Percentiles rank a stretch among this genome's conserved stretches.
phyloP scores from a whole-genome alignment of 2,888 invertebrate species.

The Drosophila meridiana region DNA sequence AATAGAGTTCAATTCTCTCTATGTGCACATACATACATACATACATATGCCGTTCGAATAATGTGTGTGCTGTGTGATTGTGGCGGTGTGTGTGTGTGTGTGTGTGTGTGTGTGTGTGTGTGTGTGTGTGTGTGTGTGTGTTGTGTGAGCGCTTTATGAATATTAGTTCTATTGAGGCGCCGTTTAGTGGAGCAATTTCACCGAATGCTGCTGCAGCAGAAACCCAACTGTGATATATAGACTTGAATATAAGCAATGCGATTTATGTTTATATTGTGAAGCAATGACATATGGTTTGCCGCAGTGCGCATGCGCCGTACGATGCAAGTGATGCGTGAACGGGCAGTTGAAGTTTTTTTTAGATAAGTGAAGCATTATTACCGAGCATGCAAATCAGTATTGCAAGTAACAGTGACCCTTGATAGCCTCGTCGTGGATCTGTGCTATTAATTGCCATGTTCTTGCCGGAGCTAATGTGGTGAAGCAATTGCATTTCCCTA shows the following conservation, averaged over 20 bases:
- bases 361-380: slow-evolving; percentile 30
- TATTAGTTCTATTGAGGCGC: slow-evolving; percentile 22
- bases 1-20: slow-evolving; percentile 30
- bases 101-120: slow-evolving; percentile 2
- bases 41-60: slow-evolving; percentile 22
- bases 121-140: not conserved
- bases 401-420: slow-evolving; percentile 17
- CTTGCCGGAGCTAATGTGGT: slow-evolving; percentile 11
- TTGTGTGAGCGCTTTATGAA: slow-evolving; percentile 22
- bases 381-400: slow-evolving; percentile 44
- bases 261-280: slow-evolving; percentile 16
- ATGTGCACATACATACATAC: not conserved
- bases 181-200: slow-evolving; percentile 3
- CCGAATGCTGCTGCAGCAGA: slow-evolving; percentile 11
- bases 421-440: slow-evolving; percentile 1
- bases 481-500: slow-evolving; percentile 15
- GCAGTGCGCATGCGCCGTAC: slow-evolving; percentile 48
- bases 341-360: not conserved
- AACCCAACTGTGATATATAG: slow-evolving; percentile 12
- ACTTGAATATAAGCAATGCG: slow-evolving; percentile 20
- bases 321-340: slow-evolving; percentile 37
- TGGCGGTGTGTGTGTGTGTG: slow-evolving; percentile 1
- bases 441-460: slow-evolving; percentile 36
- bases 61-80: not conserved
- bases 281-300: slow-evolving; percentile 4